These are phyloP conservation scores for Drosophila peninsularis DNA, from an alignment of 2,888 invertebrate genomes.

Conservation along the genomic window DNA sequence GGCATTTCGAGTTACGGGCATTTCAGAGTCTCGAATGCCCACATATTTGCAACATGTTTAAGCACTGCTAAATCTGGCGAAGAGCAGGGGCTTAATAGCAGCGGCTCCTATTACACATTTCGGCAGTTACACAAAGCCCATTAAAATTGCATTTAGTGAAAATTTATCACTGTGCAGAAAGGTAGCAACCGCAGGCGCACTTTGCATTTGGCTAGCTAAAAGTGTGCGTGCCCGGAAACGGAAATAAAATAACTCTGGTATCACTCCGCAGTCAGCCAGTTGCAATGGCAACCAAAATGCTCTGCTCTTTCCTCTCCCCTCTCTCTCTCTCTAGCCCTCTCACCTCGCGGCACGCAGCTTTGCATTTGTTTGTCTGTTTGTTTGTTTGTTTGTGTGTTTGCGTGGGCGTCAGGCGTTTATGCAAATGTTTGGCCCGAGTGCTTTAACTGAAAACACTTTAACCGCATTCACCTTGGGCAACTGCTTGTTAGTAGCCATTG, in stretches of 20 bases:
- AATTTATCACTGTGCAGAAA: conserved; percentile 72
- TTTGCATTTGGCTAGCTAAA: conserved; percentile 57
- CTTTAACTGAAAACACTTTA: conserved; percentile 81
- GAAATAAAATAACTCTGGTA: conserved; percentile 78
- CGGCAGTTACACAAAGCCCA: conserved; percentile 55
- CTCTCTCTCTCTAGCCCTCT: conserved; percentile 8
- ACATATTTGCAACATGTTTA: conserved; percentile 11
- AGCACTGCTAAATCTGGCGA: conserved; percentile 39
- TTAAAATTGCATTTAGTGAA: conserved; percentile 79
- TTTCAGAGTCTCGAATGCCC: conserved; percentile 2
- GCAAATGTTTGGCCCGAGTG: conserved; percentile 73
- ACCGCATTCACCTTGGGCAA: conserved; percentile 78
- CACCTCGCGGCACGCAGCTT: conserved; percentile 18
- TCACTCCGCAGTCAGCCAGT: conserved; percentile 45
- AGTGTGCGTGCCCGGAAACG: conserved; percentile 72
- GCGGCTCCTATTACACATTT: conserved; percentile 42
- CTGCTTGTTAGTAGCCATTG: conserved; percentile 79
- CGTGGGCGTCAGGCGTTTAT: conserved; percentile 63
- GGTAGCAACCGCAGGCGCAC: conserved; percentile 71
- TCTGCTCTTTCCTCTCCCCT: conserved; percentile 12
- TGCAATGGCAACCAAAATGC: conserved; percentile 45
- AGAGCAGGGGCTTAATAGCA: conserved; percentile 14
- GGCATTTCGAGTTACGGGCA: conserved; percentile 11
- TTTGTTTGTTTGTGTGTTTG: conserved; percentile 36
- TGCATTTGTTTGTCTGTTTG: conserved; percentile 32